These are phyloP conservation scores for Hycleus phaleratus DNA, from an alignment of 1,140 invertebrate species.

Conservation along the genomic window DNA sequence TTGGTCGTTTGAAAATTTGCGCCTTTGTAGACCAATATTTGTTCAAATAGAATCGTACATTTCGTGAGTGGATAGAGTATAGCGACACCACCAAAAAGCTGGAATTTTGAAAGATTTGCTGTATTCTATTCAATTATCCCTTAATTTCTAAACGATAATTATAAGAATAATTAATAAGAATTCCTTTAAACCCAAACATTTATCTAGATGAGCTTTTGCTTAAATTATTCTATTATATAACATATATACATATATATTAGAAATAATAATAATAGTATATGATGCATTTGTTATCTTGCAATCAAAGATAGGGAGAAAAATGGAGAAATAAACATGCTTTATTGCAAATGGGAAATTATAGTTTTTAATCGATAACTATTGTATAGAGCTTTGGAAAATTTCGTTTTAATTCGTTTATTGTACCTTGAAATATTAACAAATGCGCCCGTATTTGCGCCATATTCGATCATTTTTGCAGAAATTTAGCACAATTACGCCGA, in stretches of 20 bases:
- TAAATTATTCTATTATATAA: slow-evolving; percentile 7
- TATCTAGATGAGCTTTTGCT: slow-evolving; percentile 26
- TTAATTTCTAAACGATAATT: too few relatives aligned
- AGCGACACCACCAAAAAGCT: background rate
- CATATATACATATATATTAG: background rate
- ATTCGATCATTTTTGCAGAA: background rate
- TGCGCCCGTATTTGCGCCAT: slow-evolving; percentile 24
- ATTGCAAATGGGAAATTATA: background rate
- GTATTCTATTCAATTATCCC: too few relatives aligned
- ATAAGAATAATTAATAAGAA: too few relatives aligned
- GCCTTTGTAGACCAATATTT: too few relatives aligned
- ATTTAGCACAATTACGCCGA: slow-evolving; percentile 20
- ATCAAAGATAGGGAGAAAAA: slow-evolving; percentile 27
- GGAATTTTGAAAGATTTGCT: too few relatives aligned
- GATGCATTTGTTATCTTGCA: slow-evolving; percentile 38
- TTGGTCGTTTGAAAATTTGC: too few relatives aligned
- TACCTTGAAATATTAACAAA: slow-evolving; percentile 4
- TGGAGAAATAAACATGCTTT: too few relatives aligned
- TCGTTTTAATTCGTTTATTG: background rate
- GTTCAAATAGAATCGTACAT: too few relatives aligned
- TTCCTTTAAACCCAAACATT: background rate
- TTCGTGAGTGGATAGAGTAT: too few relatives aligned
- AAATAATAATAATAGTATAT: slow-evolving; percentile 23
- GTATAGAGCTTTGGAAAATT: background rate
- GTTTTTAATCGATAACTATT: background rate